Percentiles rank a stretch among this genome's conserved stretches.
Conservation (phyloP, 1,140 invertebrate genomes). For the Pseudomyrmex concolor region DNA sequence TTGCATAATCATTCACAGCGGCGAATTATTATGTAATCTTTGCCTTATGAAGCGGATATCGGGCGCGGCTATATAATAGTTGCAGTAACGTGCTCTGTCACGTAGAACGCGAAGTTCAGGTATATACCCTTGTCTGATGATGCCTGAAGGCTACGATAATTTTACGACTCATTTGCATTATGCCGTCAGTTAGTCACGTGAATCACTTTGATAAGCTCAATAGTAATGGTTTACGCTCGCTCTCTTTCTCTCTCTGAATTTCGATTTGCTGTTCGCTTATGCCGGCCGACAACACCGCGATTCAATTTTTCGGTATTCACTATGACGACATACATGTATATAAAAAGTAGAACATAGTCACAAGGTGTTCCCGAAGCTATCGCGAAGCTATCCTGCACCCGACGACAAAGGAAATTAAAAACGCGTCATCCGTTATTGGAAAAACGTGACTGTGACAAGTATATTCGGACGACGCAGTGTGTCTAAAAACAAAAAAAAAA, state of each 20-base stretch:
- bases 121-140: conserved; percentile 45
- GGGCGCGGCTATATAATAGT: conserved; percentile 8
- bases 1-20: neutral
- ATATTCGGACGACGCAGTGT: neutral
- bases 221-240: conserved; percentile 67
- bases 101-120: conserved; percentile 62
- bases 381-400: neutral
- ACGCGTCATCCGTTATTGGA: conserved; percentile 28
- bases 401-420: conserved; percentile 42
- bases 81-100: conserved; percentile 28
- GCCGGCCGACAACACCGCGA: conserved; percentile 11
- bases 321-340: neutral
- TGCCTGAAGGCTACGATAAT: conserved; percentile 68
- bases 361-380: conserved; percentile 6
- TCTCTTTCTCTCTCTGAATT: conserved; percentile 15
- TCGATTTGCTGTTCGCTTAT: conserved; percentile 42
- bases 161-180: conserved; percentile 72
- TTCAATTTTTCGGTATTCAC: conserved; percentile 48
- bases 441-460: conserved; percentile 6
- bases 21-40: conserved; percentile 53
- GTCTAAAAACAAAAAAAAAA: too few species aligned
- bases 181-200: conserved; percentile 63
- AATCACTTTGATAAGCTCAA: conserved; percentile 74
- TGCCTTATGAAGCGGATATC: conserved; percentile 42
- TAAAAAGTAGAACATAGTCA: conserved; percentile 34